Base-by-base conservation (phyloP, 2,797 vertebrate genomes). In the Pseudochaenichthys georgianus region DNA sequence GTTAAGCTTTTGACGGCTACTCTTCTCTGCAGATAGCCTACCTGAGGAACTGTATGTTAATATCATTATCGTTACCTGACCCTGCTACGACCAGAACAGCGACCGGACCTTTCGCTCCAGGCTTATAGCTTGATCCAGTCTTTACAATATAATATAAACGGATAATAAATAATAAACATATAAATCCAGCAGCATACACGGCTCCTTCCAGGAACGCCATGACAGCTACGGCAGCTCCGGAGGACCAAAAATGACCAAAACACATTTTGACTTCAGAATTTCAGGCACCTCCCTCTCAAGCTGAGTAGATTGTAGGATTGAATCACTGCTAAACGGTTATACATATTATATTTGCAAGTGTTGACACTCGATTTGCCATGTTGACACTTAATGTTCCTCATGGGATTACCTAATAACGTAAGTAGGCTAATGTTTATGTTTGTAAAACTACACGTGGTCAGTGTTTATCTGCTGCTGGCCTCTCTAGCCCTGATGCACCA, bases 71-170 rank as follows among this genome's bases (percentile, higher is more conserved):
- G 13, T 95, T 83, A 99, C 98, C 97, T 69, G 98, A 99, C 43
- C 97, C 98, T 3, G 95, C 97, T 11, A 99, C 96, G 21, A 96
- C 95, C 42, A 99, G 88, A 5, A 98, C 78, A n/a, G 92, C 75
- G 42, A 98, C 84, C 0, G 91, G 85, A 4, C 93, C 88, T 8
- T 88, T 91, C 12, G 23, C 5, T 34, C 85, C 93, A 0, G 92
- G 90, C 57, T 54, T 83, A 47, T 13, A 77, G 8, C 34, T 74
- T 3, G 73, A 13, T 15, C 88, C 88, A 10, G 53, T 46, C 51
- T 77, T 87, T 19, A 95, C 34, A 9, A 94, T 85, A 5, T 64
- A 0, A 43, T 73, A 80, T 2, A 95, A 60, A 3, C 93, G 86
- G n/a, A 91, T 3, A 31, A 87, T 2, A n/a, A 93, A 54, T 12